Percentiles rank a stretch among this genome's conserved stretches.
Evolutionary conservation across 2,797 vertebrate species (phyloP).

Genomic region (Gallinago solitaria): DNA sequence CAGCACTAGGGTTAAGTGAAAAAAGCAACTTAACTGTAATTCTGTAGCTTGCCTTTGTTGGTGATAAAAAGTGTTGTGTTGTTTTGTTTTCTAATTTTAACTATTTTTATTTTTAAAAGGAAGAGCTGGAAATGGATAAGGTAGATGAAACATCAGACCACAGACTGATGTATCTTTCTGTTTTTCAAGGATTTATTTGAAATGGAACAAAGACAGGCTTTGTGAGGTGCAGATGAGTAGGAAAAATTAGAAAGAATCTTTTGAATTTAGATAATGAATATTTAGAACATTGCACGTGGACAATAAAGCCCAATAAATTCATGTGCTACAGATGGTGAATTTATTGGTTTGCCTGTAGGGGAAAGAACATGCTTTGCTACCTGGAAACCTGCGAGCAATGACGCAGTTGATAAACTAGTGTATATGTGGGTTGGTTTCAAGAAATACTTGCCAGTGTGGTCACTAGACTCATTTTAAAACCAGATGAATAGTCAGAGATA

Average conservation of each 20-base stretch:
- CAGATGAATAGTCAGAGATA: neutral
- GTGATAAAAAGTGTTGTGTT: neutral
- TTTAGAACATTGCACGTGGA: neutral
- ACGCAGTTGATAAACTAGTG: neutral
- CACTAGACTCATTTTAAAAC: neutral
- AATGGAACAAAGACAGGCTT: neutral
- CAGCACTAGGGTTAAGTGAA: neutral
- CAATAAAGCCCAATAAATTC: neutral
- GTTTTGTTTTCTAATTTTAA: accelerated
- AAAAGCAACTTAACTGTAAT: neutral
- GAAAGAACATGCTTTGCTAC: neutral
- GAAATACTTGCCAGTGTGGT: neutral
- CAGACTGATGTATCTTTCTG: neutral
- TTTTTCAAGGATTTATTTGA: neutral
- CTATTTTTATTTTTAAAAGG: neutral
- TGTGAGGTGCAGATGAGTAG: neutral
- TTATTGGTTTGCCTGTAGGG: neutral
- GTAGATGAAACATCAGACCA: neutral
- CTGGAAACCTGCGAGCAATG: neutral
- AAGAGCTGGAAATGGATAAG: neutral
- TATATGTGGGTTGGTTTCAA: neutral
- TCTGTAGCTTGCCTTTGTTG: neutral
- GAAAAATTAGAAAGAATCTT: neutral
- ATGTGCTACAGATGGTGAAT: neutral
- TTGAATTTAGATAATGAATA: neutral